Evolutionary conservation across 2,888 invertebrate species (phyloP).

Genomic region (Ommatoiulus sabulosus): DNA sequence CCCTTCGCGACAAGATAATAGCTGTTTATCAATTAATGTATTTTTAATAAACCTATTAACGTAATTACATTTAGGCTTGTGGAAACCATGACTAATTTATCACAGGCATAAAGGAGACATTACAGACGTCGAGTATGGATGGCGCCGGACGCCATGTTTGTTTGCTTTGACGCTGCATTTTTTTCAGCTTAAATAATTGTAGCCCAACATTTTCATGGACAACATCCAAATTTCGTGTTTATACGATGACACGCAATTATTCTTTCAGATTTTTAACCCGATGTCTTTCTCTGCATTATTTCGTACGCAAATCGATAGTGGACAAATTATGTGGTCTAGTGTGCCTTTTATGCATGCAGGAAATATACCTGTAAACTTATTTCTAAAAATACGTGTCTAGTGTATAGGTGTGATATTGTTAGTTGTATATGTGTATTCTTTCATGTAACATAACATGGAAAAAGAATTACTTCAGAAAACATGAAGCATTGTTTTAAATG

Average conservation of each 20-base stretch:
- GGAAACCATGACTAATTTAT: slow-evolving; percentile 13
- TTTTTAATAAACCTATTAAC: slow-evolving; percentile 43
- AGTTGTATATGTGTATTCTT: too few species aligned
- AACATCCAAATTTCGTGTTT: neutral
- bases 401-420: too few species aligned
- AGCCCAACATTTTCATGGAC: neutral
- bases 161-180: neutral
- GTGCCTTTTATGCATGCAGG: neutral
- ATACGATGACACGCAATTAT: slow-evolving; percentile 1
- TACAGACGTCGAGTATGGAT: neutral
- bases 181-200: neutral
- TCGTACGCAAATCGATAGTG: neutral
- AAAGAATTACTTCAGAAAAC: too few species aligned
- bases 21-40: slow-evolving; percentile 43
- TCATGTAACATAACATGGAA: too few species aligned
- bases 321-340: neutral
- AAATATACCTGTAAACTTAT: too few species aligned
- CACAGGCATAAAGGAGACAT: slow-evolving; percentile 12
- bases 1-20: slow-evolving; percentile 12
- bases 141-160: neutral
- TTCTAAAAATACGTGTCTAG: too few species aligned
- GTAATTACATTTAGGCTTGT: slow-evolving; percentile 43
- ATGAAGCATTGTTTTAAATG: too few species aligned
- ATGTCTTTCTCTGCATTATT: neutral
- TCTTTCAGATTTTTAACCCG: neutral